These are phyloP conservation scores for Sander lucioperca DNA, from an alignment of 2,113 vertebrate genomes.

Conservation along the genomic window DNA sequence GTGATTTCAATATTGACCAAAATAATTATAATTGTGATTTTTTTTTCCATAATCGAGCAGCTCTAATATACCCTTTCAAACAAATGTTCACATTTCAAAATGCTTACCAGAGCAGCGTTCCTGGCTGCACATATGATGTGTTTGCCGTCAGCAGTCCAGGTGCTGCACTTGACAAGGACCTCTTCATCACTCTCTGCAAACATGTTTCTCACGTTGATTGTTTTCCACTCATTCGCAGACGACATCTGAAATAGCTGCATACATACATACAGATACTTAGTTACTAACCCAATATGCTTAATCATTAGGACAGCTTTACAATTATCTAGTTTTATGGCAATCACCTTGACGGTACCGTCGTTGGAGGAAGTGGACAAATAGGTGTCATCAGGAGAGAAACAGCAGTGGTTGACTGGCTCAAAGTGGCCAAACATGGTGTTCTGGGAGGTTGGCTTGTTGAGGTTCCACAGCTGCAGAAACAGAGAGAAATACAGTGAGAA, in stretches of 20 bases:
- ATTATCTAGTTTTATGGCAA: background rate
- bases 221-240: conserved; percentile 90
- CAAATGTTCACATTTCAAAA: conserved; percentile 41
- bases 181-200: conserved; percentile 86
- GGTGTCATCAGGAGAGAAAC: conserved; percentile 93
- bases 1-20: too few species aligned
- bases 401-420: conserved; percentile 92
- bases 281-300: background rate
- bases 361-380: conserved; percentile 92
- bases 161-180: conserved; percentile 90
- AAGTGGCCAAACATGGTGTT: conserved; percentile 95
- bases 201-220: conserved; percentile 84
- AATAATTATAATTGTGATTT: too few species aligned
- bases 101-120: conserved; percentile 91
- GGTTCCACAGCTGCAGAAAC: conserved; percentile 90
- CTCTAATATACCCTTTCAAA: background rate
- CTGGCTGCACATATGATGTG: conserved; percentile 88
- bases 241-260: conserved; percentile 89
- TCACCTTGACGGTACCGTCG: conserved; percentile 95
- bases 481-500: conserved; percentile 4
- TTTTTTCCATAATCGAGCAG: too few species aligned
- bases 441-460: conserved; percentile 88
- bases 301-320: background rate
- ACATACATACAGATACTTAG: background rate
- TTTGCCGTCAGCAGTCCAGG: conserved; percentile 90